These are phyloP conservation scores for Drosophila baimaii DNA, from an alignment of 1,140 invertebrate genomes.

Conservation along the genomic window DNA sequence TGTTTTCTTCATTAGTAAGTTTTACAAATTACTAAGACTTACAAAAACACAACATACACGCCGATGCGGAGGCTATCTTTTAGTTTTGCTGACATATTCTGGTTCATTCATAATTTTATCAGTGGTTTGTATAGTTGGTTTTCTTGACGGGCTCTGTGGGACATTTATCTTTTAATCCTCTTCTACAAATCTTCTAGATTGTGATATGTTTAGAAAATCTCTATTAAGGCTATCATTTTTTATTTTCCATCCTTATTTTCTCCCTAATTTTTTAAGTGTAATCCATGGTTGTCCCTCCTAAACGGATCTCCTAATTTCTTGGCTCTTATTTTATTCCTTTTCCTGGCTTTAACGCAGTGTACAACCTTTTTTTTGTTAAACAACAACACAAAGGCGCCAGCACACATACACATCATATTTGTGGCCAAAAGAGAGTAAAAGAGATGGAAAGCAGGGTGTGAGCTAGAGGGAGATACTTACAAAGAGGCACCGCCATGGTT, in stretches of 20 bases:
- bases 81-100: too few relatives aligned
- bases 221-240: too few relatives aligned
- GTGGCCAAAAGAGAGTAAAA: constrained; percentile 2
- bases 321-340: constrained; percentile 23
- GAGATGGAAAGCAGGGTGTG: not conserved
- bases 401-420: constrained; percentile 37
- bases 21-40: too few relatives aligned
- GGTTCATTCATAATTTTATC: too few relatives aligned
- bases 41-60: too few relatives aligned
- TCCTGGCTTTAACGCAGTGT: constrained; percentile 25
- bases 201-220: too few relatives aligned
- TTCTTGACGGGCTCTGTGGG: too few relatives aligned
- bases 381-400: constrained; percentile 39
- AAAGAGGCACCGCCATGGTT: not conserved
- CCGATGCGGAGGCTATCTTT: too few relatives aligned
- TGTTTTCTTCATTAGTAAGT: too few relatives aligned
- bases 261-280: not conserved
- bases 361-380: constrained; percentile 42
- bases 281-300: not conserved
- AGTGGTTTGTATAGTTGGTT: too few relatives aligned
- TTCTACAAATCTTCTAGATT: too few relatives aligned
- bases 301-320: constrained; percentile 37
- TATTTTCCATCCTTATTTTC: not conserved
- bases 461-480: not conserved
- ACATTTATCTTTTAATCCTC: too few relatives aligned